Evolutionary conservation across 2,113 vertebrate species (phyloP), one percentile per base, ranked within the genome.

Genomic region (Austrofundulus limnaeus): DNA sequence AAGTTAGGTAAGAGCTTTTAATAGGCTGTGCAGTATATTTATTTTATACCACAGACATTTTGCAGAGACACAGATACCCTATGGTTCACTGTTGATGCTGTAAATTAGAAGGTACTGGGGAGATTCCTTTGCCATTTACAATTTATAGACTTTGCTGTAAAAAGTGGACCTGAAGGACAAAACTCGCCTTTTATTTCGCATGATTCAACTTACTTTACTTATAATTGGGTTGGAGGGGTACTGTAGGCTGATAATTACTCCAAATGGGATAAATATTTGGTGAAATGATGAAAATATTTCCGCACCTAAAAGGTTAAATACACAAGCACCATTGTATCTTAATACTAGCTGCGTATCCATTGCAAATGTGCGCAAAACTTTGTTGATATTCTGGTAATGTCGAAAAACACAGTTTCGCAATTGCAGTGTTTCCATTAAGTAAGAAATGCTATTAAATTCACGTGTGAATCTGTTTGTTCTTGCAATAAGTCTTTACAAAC

Each of bases 31-130:
- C 31, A 21, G n/a, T 20, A 11, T 20, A 5, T 20, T 38, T 39
- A 16, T 23, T 37, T 71, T 24, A 50, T 24, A 34, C 20, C 25
- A n/a, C 47, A 60, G 48, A 41, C 53, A 31, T 63, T 62, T n/a
- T 41, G 46, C 11, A 48, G 21, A 23, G n/a, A n/a, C 53, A 31
- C 16, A 25, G 39, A 12, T 12, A 15, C 49, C 12, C 39, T 19
- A 17, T 19, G 34, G 55, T 19, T 61, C 14, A 34, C 41, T 70
- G 23, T 41, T 53, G 45, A 57, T 61, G 17, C 55, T 14, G 17
- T 49, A 53, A 49, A 52, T 46, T 0, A 14, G 19, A 37, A 9
- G 19, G 15, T 15, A 0, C 1, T 37, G 9, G 34, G 54, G 23
- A 8, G 24, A 17, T 42, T 58, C 24, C 19, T n/a, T 5, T 50